These are phyloP conservation scores for Cephalotes varians DNA, from an alignment of 2,888 invertebrate genomes.

Conservation along the genomic window DNA sequence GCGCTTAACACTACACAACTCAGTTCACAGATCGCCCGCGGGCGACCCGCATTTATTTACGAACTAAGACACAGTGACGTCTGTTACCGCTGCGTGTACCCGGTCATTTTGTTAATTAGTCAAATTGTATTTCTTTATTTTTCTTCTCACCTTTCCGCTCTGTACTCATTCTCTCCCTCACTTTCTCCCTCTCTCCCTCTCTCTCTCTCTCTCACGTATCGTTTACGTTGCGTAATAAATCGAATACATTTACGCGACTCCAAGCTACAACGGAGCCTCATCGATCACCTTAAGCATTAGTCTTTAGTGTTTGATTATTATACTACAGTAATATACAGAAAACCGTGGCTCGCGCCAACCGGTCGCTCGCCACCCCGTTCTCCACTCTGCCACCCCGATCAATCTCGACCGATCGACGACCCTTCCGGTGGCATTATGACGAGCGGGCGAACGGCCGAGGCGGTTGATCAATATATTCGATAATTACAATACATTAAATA, in stretches of 20 bases:
- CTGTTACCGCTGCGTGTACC: constrained; percentile 63
- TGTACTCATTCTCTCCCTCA: constrained; percentile 35
- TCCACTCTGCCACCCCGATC: constrained; percentile 38
- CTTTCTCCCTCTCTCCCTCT: constrained; percentile 44
- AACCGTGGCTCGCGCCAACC: constrained; percentile 65
- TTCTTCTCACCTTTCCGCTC: constrained; percentile 21
- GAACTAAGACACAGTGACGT: constrained; percentile 74
- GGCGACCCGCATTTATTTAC: constrained; percentile 79
- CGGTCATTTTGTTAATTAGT: constrained; percentile 33
- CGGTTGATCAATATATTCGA: constrained; percentile 69
- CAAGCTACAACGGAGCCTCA: constrained; percentile 57
- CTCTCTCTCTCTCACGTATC: constrained; percentile 60
- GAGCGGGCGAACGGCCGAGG: constrained; percentile 54
- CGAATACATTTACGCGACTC: constrained; percentile 67
- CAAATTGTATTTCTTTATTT: constrained; percentile 55
- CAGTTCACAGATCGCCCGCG: constrained; percentile 73
- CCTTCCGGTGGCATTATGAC: no score
- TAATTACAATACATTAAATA: constrained; percentile 82
- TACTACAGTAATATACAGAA: constrained; percentile 84
- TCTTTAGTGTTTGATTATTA: constrained; percentile 85
- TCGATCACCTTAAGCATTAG: constrained; percentile 84
- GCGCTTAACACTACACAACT: constrained; percentile 62
- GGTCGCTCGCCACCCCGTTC: constrained; percentile 49
- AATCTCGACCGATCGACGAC: not conserved
- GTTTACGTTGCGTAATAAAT: constrained; percentile 69